Conservation (phyloP, 2,888 invertebrate genomes). For the Zootermopsis nevadensis region DNA sequence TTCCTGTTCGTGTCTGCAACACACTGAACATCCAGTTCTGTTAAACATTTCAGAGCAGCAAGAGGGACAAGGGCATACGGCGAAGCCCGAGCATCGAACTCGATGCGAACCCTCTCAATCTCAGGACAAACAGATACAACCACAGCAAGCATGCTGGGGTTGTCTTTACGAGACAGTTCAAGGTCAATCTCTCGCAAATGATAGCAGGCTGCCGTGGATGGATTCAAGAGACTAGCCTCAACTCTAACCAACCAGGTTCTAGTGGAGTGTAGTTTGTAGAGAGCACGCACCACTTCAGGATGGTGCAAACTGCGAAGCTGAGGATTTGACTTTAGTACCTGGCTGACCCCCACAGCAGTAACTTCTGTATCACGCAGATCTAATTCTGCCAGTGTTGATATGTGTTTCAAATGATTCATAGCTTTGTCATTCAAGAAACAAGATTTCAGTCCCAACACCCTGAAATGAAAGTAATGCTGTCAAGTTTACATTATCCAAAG, state of each 20-base stretch:
- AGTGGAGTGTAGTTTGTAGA: slow-evolving; percentile 52
- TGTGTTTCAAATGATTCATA: slow-evolving; percentile 51
- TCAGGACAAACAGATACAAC: slow-evolving; percentile 51
- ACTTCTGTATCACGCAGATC: slow-evolving; percentile 55
- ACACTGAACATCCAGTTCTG: slow-evolving; percentile 52
- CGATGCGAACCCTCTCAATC: slow-evolving; percentile 52
- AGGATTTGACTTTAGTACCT: slow-evolving; percentile 52
- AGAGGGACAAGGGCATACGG: slow-evolving; percentile 50
- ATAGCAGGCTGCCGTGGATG: slow-evolving; percentile 34
- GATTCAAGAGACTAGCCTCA: slow-evolving; percentile 35
- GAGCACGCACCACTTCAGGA: slow-evolving; percentile 53
- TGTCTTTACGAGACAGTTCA: slow-evolving; percentile 51
- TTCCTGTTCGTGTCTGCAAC: slow-evolving; percentile 46
- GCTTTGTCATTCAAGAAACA: slow-evolving; percentile 54
- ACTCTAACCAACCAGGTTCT: slow-evolving; percentile 46
- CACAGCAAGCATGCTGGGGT: slow-evolving; percentile 48
- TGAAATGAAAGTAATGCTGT: slow-evolving; percentile 37
- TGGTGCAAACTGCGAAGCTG: slow-evolving; percentile 53
- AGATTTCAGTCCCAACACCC: slow-evolving; percentile 52
- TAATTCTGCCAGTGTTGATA: slow-evolving; percentile 52
- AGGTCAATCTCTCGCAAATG: slow-evolving; percentile 51
- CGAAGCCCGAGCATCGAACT: slow-evolving; percentile 52
- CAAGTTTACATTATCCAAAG: not conserved
- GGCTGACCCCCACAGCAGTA: slow-evolving; percentile 51
- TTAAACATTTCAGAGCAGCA: slow-evolving; percentile 47